These are phyloP conservation scores for Rhingia rostrata DNA, from an alignment of 2,888 invertebrate species.

Conservation along the genomic window DNA sequence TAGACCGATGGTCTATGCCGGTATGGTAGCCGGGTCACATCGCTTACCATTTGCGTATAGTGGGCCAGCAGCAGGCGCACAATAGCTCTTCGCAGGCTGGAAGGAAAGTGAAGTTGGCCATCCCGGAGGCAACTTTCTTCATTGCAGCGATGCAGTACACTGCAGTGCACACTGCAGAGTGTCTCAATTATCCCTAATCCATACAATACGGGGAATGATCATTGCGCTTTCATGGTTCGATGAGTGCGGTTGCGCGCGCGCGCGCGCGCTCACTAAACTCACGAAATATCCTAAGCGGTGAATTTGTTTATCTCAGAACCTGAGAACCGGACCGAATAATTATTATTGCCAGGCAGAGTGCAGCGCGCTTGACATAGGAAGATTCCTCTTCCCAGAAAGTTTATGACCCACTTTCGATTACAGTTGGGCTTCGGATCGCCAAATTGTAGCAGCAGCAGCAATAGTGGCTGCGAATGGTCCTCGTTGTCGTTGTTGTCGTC, in stretches of 20 bases:
- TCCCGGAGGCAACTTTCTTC: conserved; percentile 72
- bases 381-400: conserved; percentile 70
- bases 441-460: conserved; percentile 62
- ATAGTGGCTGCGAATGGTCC: conserved; percentile 1
- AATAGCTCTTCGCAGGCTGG: conserved; percentile 15
- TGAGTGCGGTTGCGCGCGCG: conserved; percentile 37
- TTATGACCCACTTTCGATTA: conserved; percentile 74
- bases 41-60: conserved; percentile 68
- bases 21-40: conserved; percentile 70
- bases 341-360: conserved; percentile 66
- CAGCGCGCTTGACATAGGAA: conserved; percentile 60
- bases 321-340: conserved; percentile 74
- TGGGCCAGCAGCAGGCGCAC: not conserved
- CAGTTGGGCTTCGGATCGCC: conserved; percentile 63
- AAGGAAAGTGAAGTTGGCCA: conserved; percentile 71
- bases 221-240: conserved; percentile 64
- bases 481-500: conserved; percentile 33
- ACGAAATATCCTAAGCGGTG: conserved; percentile 50
- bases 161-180: conserved; percentile 43
- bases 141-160: not conserved
- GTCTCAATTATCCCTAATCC: conserved; percentile 74
- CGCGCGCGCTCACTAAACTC: conserved; percentile 6
- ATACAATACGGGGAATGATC: conserved; percentile 67
- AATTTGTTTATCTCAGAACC: conserved; percentile 62
- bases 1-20: conserved; percentile 55